phyloP scores from a whole-genome alignment of 2,888 invertebrate species.

The Pristionchus exspectatus region DNA sequence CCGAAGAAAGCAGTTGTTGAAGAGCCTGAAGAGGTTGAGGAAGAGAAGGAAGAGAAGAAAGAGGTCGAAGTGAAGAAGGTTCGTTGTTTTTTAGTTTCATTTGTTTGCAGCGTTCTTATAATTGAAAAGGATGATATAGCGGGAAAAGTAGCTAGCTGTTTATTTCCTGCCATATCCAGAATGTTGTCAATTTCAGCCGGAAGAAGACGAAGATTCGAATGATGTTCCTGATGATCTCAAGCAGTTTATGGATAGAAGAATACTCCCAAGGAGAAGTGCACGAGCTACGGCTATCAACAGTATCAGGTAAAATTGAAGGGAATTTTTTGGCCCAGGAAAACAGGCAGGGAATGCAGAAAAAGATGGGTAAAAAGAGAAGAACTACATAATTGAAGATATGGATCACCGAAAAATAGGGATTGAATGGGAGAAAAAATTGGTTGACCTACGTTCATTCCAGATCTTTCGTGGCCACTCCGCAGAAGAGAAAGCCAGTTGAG shows the following conservation, averaged over 20 bases:
- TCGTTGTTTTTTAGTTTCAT: neutral
- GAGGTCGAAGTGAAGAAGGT: conserved; percentile 57
- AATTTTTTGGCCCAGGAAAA: too few species aligned
- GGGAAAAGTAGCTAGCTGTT: too few species aligned
- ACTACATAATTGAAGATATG: too few species aligned
- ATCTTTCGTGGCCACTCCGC: conserved; percentile 26
- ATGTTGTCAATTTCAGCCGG: conserved; percentile 15
- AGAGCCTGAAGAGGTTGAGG: conserved; percentile 55
- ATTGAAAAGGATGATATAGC: neutral
- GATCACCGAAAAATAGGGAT: neutral
- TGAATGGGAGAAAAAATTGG: neutral
- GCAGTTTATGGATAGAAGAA: conserved; percentile 66
- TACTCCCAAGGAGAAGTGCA: conserved; percentile 73
- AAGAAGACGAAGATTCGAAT: conserved; percentile 55
- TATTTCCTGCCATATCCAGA: neutral
- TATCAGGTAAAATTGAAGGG: conserved; percentile 61
- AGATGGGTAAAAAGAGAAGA: too few species aligned
- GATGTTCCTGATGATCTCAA: conserved; percentile 56
- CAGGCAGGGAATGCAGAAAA: too few species aligned
- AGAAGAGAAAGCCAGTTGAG: conserved; percentile 40
- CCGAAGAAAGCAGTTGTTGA: conserved; percentile 69
- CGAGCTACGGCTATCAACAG: conserved; percentile 66
- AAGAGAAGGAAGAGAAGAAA: conserved; percentile 60
- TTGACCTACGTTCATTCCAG: neutral
- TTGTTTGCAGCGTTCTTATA: neutral